Conservation (phyloP, 2,113 vertebrate genomes). For the Mus pahari region DNA sequence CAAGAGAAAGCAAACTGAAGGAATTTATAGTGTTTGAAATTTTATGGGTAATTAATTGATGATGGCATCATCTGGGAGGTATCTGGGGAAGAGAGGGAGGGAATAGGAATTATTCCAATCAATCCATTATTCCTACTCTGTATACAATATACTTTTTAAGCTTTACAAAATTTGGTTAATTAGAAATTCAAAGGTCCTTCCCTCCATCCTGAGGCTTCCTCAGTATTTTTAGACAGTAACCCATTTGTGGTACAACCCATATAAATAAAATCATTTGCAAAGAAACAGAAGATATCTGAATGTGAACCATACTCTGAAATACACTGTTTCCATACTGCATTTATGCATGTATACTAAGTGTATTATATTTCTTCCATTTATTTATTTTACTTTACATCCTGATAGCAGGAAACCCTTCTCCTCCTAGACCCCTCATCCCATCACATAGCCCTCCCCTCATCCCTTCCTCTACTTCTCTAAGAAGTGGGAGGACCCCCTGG, state of each 20-base stretch:
- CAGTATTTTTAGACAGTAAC: background rate
- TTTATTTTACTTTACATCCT: too few species aligned
- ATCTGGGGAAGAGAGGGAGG: background rate
- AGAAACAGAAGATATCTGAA: background rate
- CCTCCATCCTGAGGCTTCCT: background rate
- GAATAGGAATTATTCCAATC: background rate
- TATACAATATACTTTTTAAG: background rate
- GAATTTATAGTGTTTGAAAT: background rate
- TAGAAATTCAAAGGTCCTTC: background rate
- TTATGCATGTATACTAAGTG: background rate
- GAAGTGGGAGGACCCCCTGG: too few species aligned
- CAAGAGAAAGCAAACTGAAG: background rate
- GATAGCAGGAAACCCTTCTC: too few species aligned
- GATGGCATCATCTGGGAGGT: background rate
- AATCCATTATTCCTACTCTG: slow-evolving; percentile 23
- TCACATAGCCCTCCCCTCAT: too few species aligned
- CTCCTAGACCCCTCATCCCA: too few species aligned
- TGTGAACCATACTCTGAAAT: background rate
- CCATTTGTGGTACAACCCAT: background rate
- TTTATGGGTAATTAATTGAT: slow-evolving; percentile 28
- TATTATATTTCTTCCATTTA: too few species aligned
- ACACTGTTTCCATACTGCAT: background rate
- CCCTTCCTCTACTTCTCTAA: too few species aligned
- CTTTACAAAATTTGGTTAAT: slow-evolving; percentile 54
- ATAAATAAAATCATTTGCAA: background rate